These are phyloP conservation scores for Octodonta nipae DNA, from an alignment of 2,888 invertebrate genomes.

Conservation along the genomic window DNA sequence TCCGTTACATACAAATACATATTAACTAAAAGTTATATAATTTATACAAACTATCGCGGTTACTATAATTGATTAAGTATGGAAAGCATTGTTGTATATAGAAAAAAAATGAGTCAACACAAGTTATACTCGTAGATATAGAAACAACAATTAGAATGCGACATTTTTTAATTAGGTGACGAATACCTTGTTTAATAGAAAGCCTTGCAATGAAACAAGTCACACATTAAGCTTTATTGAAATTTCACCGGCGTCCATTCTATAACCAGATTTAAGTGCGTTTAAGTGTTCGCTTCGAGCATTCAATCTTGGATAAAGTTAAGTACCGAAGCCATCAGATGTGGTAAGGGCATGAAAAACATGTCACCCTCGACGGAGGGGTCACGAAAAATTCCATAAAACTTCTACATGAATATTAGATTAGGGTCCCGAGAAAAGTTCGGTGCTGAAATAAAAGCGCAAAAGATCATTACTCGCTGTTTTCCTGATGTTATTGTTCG, in stretches of 20 bases:
- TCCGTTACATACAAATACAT: no score
- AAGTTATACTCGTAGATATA: no score
- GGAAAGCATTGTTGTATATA: no score
- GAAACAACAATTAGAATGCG: no score
- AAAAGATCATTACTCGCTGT: constrained; percentile 1
- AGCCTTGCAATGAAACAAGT: no score
- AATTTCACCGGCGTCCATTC: background rate
- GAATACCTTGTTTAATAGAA: no score
- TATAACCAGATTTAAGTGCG: constrained; percentile 1
- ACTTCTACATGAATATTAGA: constrained; percentile 27
- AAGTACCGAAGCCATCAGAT: constrained; percentile 21
- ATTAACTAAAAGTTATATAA: no score
- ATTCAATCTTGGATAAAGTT: constrained; percentile 18
- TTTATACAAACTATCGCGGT: no score
- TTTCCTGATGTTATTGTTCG: background rate
- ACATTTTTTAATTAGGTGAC: no score
- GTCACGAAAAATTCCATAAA: constrained; percentile 22
- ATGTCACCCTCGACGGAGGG: constrained; percentile 18
- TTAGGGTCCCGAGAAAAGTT: constrained; percentile 13
- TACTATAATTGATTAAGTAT: no score
- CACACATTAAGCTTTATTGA: constrained; percentile 2
- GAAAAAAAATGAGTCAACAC: no score
- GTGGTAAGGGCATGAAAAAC: constrained; percentile 21
- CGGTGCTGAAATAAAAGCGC: no score
- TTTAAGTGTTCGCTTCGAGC: constrained; percentile 9